Evolutionary conservation across 2,888 invertebrate species (phyloP), one percentile per base, ranked within the genome.

Genomic region (Erpobdella octoculata): DNA sequence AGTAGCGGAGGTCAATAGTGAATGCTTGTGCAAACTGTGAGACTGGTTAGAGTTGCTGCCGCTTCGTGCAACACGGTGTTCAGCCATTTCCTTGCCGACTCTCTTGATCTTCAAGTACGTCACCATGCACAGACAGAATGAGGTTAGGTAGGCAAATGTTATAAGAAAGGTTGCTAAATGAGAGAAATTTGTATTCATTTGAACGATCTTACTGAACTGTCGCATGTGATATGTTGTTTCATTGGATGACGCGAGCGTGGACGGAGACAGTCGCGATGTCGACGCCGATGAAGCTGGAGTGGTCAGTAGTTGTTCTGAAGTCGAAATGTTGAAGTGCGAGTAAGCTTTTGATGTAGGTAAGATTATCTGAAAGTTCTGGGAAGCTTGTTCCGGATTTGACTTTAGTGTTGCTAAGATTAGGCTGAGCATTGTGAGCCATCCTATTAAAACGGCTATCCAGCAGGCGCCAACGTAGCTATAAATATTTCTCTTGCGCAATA

Each of bases 81-180:
- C n/a, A 3, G 53, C 53, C 37, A 76, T 69, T 12, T 75, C 62
- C 48, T 68, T 71, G 35, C 71, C 71, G 18, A 76, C 72, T 8
- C 36, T 25, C n/a, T 71, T 38, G 8, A 76, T 72, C 41, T 75
- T 73, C 4, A 58, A 2, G 73, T 73, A 75, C 33, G 75, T 76
- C 12, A 71, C 41, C 18, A 74, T 12, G 66, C 73, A 75, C 36
- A 75, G 58, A 12, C 38, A 36, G 18, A 76, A 67, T n/a, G 72
- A 71, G 41, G 61, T 25, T 36, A 71, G n/a, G 64, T 74, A 76
- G 65, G 72, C 69, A 53, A 73, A 37, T 18, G 48, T 61, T 2
- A 75, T 67, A 12, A 74, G 31, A 0, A 38, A 62, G 8, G 71
- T 70, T n/a, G 72, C 64, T n/a, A 69, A 48, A 66, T 75, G 72